Conservation (phyloP, 2,113 vertebrate genomes). For the Centrocercus urophasianus region DNA sequence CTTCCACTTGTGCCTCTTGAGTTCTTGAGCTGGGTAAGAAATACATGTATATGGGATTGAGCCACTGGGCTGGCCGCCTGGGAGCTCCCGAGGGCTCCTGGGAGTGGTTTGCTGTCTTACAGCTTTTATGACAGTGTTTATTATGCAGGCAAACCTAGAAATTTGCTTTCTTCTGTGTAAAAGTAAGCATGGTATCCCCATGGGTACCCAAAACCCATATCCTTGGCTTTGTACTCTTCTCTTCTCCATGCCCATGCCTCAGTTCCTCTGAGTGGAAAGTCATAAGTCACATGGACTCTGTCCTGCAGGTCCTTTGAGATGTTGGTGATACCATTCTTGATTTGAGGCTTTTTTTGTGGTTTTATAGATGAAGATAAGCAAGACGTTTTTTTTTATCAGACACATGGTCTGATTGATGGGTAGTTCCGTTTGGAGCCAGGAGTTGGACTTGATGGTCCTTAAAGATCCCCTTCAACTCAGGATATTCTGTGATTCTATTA, state of each 20-base stretch:
- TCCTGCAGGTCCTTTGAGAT: neutral
- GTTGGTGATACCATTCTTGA: neutral
- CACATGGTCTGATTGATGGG: too few relatives aligned
- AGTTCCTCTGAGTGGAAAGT: neutral
- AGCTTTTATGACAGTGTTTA: neutral
- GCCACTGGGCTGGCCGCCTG: neutral
- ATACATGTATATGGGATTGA: conserved; percentile 5
- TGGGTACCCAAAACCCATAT: neutral
- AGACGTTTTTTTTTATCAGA: neutral
- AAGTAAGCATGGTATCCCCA: fast-evolving
- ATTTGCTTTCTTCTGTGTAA: neutral
- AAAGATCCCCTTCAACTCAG: too few relatives aligned
- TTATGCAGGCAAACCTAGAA: neutral
- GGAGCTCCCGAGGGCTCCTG: neutral
- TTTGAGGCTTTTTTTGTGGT: neutral
- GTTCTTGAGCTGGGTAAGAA: neutral
- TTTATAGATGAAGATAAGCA: neutral
- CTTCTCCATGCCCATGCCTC: neutral
- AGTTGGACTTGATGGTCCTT: too few relatives aligned
- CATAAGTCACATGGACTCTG: neutral
- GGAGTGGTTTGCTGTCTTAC: neutral
- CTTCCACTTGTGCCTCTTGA: neutral
- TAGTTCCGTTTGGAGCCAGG: too few relatives aligned
- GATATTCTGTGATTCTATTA: neutral
- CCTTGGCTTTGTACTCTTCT: neutral